Evolutionary conservation across 2,888 invertebrate species (phyloP), one percentile per base, ranked within the genome.

Genomic region (Amorpha juglandis): DNA sequence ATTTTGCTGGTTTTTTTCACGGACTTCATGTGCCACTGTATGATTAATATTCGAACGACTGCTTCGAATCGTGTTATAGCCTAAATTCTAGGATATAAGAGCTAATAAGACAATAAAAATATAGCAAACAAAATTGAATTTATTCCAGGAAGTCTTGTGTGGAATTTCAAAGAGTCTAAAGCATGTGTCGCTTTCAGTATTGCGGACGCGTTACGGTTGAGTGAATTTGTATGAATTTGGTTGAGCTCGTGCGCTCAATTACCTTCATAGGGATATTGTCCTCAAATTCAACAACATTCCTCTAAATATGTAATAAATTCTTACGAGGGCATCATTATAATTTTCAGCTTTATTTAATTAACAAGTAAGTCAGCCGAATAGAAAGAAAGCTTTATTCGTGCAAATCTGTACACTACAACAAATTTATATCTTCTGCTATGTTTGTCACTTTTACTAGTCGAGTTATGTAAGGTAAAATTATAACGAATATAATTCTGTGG

Each of bases 61-160:
- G 38, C 38, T 38, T 38, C 9, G 7, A 38, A 8, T 8, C 38
- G 7, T 38, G 38, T 38, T 38, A 38, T 9, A 38, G 14, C 53
- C 14, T 8, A 50, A 8, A 35, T 14, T 52, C 21, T 33, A 35
- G 14, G 6, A n/a, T 53, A n/a, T 52, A 52, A 53, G 35, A 33
- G n/a, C n/a, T 35, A 53, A 53, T 53, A 33, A 33, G 53, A 35
- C 53, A n/a, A 33, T 33, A 33, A 33, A 53, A 53, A 53, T 53
- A 53, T n/a, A 33, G 33, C 35, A 53, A 7, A 14, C 14, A 1
- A 14, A 33, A 35, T 33, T 53, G n/a, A 27, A 35, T 53, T 27
- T 35, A 35, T n/a, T 7, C 33, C 0, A n/a, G 27, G 35, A 33
- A 53, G 27, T 14, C 14, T 52, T n/a, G 53, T 7, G 53, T 14